phyloP scores from a whole-genome alignment of 2,797 vertebrate species.

The Leptatherina wallacei region DNA sequence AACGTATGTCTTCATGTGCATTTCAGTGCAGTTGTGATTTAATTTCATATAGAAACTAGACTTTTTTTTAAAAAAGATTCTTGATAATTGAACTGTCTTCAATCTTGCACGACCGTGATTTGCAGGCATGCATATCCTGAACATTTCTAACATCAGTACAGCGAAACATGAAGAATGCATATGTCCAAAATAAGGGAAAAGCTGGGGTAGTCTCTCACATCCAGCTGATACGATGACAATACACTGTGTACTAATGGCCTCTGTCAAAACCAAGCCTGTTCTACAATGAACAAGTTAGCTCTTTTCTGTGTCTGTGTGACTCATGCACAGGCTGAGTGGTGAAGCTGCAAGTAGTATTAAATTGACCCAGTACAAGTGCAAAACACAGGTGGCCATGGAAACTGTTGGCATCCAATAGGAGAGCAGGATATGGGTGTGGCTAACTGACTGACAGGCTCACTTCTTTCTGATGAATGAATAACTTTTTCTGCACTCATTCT shows the following conservation, averaged over 20 bases:
- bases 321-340: constrained; percentile 56
- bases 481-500: constrained; percentile 43
- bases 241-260: background rate
- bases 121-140: background rate
- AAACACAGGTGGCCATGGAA: constrained; percentile 77
- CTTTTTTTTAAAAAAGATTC: too few relatives aligned
- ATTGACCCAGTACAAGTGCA: constrained; percentile 66
- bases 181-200: background rate
- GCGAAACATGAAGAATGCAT: background rate
- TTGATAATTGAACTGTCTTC: too few relatives aligned
- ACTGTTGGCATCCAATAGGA: constrained; percentile 65
- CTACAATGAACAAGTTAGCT: constrained; percentile 44
- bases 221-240: constrained; percentile 28
- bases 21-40: background rate
- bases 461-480: constrained; percentile 66
- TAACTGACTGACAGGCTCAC: constrained; percentile 47
- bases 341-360: constrained; percentile 57
- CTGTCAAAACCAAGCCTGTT: constrained; percentile 27
- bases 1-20: background rate
- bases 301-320: constrained; percentile 53
- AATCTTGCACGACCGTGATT: background rate
- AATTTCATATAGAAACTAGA: too few relatives aligned
- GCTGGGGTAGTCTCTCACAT: background rate
- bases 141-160: background rate
- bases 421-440: constrained; percentile 54